A percentile compares a stretch with the other conserved stretches of the same genome.
These are phyloP conservation scores for Rhynchopsitta pachyrhyncha DNA, from an alignment of 2,113 vertebrate genomes.

Conservation along the genomic window DNA sequence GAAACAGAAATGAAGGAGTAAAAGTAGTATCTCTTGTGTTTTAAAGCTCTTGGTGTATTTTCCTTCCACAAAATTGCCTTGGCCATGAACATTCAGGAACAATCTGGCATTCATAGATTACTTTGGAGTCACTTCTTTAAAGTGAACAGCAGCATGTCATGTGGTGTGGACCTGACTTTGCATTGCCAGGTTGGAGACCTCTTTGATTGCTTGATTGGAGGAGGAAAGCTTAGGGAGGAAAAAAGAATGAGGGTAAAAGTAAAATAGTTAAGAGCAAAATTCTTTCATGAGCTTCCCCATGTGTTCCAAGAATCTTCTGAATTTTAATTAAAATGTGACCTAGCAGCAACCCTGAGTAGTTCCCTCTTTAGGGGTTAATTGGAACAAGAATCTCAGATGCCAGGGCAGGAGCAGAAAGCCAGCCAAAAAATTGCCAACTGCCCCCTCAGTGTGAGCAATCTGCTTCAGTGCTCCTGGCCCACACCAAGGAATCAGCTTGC, in stretches of 20 bases:
- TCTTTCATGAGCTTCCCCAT: not conserved
- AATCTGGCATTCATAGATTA: not conserved
- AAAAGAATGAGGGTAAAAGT: not conserved
- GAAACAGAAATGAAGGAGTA: not conserved
- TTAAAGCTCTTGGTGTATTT: not conserved
- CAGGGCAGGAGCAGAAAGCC: not conserved
- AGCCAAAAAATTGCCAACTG: not conserved
- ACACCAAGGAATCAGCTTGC: not conserved
- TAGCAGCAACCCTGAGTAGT: not conserved
- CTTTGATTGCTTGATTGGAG: not conserved
- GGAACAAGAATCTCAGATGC: slow-evolving; percentile 1
- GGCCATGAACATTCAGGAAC: not conserved
- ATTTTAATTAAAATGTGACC: slow-evolving; percentile 38
- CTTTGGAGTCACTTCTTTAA: not conserved
- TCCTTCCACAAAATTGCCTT: not conserved
- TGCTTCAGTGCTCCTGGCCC: not conserved
- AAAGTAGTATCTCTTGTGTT: not conserved
- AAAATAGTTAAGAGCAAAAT: not conserved
- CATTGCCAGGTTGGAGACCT: not conserved
- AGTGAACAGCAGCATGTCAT: not conserved
- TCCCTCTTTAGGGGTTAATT: not conserved
- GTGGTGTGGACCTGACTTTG: not conserved
- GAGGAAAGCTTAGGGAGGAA: not conserved
- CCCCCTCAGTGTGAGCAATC: not conserved
- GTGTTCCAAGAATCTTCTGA: not conserved